Conservation (phyloP, 2,888 invertebrate species). For the Drosophila niveifrons region DNA sequence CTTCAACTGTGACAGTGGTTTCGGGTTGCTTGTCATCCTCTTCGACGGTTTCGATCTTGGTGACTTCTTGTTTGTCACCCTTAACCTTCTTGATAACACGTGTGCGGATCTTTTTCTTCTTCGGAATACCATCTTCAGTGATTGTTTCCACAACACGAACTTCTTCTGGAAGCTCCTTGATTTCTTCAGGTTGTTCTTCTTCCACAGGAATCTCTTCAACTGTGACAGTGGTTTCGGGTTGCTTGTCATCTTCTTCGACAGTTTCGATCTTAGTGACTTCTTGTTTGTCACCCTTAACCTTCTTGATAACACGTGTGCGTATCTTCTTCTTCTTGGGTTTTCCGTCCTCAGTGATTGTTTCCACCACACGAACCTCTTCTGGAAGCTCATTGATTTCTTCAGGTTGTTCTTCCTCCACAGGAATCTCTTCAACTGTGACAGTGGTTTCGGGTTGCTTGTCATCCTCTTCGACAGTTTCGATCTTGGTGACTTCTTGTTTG, state of each 20-base stretch:
- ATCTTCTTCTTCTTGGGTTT: constrained; percentile 25
- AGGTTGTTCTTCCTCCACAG: constrained; percentile 24
- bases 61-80: constrained; percentile 18
- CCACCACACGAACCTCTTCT: constrained; percentile 17
- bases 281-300: constrained; percentile 26
- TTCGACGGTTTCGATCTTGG: constrained; percentile 22
- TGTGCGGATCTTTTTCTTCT: constrained; percentile 22
- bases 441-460: constrained; percentile 42
- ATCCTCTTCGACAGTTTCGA: constrained; percentile 42
- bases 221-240: constrained; percentile 13
- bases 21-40: constrained; percentile 22
- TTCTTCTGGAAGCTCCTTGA: constrained; percentile 22
- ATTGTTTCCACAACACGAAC: constrained; percentile 19
- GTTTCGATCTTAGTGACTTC: constrained; percentile 26
- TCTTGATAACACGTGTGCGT: constrained; percentile 22
- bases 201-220: constrained; percentile 11
- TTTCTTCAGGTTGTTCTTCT: constrained; percentile 15
- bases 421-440: constrained; percentile 37
- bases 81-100: constrained; percentile 25
- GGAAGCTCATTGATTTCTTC: constrained; percentile 26
- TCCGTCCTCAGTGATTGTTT: constrained; percentile 13
- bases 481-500: constrained; percentile 45
- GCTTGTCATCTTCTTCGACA: constrained; percentile 19
- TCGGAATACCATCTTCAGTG: constrained; percentile 10
- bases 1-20: constrained; percentile 17